Evolutionary conservation across 30 jellyfish, hydroid and myxozoan species (phyloP).

Genomic region (Cassiopea andromeda): DNA sequence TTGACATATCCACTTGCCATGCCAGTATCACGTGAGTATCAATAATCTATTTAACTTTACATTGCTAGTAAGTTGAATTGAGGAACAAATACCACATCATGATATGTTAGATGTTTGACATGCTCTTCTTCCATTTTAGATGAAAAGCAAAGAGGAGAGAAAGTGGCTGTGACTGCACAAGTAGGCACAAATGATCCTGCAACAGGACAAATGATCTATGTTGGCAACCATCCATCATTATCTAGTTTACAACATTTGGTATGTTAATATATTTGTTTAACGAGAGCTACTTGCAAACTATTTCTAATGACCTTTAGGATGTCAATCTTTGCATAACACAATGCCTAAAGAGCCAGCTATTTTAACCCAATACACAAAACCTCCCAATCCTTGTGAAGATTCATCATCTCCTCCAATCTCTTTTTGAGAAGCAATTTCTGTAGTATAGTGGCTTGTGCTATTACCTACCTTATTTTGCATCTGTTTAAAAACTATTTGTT

Average conservation of each 20-base stretch:
- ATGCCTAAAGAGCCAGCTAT: too few species aligned
- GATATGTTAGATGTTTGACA: background rate
- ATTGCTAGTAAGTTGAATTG: too few species aligned
- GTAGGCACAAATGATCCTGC: slow-evolving; percentile 57
- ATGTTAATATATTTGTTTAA: background rate
- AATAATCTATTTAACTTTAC: background rate
- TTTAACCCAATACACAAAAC: too few species aligned
- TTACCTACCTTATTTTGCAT: too few species aligned
- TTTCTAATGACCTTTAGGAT: too few species aligned
- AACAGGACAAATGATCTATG: slow-evolving; percentile 91
- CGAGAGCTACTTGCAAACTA: too few species aligned
- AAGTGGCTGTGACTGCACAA: slow-evolving; percentile 67
- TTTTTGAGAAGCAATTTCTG: too few species aligned
- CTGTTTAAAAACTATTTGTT: too few species aligned
- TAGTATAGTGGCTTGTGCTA: too few species aligned
- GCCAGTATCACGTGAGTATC: slow-evolving; percentile 46
- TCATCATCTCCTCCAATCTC: too few species aligned
- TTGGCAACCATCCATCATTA: slow-evolving; percentile 84
- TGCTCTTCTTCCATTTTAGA: slow-evolving; percentile 4
- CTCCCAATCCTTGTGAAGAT: too few species aligned
- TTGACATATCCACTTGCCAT: slow-evolving; percentile 87
- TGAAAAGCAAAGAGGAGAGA: slow-evolving; percentile 57
- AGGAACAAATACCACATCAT: background rate
- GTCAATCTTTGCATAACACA: too few species aligned
- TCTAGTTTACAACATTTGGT: slow-evolving; percentile 95